These are phyloP conservation scores for Microdon myrmicae DNA, from an alignment of 2,888 invertebrate species.

Conservation along the genomic window DNA sequence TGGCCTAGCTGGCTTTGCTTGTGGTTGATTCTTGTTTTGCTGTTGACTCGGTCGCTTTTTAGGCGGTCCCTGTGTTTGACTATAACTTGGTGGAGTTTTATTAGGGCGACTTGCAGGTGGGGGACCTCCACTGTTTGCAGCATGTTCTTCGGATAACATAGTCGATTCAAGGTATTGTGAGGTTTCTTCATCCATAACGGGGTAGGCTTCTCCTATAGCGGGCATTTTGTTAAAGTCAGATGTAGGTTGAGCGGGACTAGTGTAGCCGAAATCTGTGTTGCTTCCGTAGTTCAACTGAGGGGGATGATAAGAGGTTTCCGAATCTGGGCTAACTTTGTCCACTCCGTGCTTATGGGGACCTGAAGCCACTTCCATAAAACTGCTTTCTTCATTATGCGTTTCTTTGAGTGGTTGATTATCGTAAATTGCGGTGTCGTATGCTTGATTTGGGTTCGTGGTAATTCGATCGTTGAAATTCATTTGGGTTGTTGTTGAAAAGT, in stretches of 20 bases:
- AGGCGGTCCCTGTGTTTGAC: conserved; percentile 1
- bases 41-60: background rate
- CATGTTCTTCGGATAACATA: conserved; percentile 47
- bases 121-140: conserved; percentile 37
- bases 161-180: conserved; percentile 39
- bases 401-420: conserved; percentile 41
- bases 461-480: conserved; percentile 53
- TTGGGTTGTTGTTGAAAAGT: conserved; percentile 36
- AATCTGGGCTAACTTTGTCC: conserved; percentile 21
- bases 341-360: conserved; percentile 19
- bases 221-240: conserved; percentile 66
- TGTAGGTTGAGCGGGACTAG: conserved; percentile 60
- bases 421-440: conserved; percentile 25
- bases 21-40: conserved; percentile 52
- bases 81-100: background rate
- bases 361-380: conserved; percentile 31
- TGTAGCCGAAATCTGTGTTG: conserved; percentile 58
- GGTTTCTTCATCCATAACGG: conserved; percentile 54
- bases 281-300: conserved; percentile 37
- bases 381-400: conserved; percentile 34
- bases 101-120: conserved; percentile 15
- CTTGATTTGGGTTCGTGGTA: conserved; percentile 25
- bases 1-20: conserved; percentile 35
- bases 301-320: conserved; percentile 16
- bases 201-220: conserved; percentile 62